These are phyloP conservation scores for Villa cingulata DNA, from an alignment of 2,888 invertebrate genomes.

Conservation along the genomic window DNA sequence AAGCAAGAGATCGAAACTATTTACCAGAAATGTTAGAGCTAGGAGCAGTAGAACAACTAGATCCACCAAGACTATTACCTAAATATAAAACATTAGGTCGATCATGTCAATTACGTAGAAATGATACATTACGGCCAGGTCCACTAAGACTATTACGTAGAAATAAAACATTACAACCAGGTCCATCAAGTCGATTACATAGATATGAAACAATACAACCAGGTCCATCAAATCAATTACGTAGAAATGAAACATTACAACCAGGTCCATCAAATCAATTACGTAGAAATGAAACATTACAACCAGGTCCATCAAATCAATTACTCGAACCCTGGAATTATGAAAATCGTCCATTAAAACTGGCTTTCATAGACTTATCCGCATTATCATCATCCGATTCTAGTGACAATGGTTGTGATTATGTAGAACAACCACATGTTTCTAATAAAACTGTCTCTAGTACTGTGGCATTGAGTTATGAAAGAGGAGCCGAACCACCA, in stretches of 20 bases:
- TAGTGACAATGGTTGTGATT: slow-evolving; percentile 46
- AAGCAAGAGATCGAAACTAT: slow-evolving; percentile 87
- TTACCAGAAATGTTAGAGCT: slow-evolving; percentile 72
- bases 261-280: slow-evolving; percentile 98
- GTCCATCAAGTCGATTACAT: slow-evolving; percentile 79
- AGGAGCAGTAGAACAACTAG: no score
- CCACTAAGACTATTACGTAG: no score
- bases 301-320: slow-evolving; percentile 39
- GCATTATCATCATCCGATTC: no score
- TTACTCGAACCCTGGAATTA: no score
- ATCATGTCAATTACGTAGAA: no score
- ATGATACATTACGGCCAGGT: no score
- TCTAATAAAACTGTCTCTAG: slow-evolving; percentile 38
- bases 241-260: slow-evolving; percentile 88
- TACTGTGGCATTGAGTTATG: slow-evolving; percentile 15
- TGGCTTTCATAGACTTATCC: slow-evolving; percentile 46
- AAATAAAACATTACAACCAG: no score
- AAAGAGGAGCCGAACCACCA: neutral
- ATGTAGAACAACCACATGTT: slow-evolving; percentile 34
- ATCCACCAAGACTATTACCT: no score
- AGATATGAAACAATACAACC: slow-evolving; percentile 73
- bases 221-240: slow-evolving; percentile 70
- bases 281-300: slow-evolving; percentile 52
- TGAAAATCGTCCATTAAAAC: slow-evolving; percentile 47
- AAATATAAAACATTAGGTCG: no score